These are phyloP conservation scores for Lasiurus cinereus DNA, from an alignment of 2,113 vertebrate species.

Conservation along the genomic window DNA sequence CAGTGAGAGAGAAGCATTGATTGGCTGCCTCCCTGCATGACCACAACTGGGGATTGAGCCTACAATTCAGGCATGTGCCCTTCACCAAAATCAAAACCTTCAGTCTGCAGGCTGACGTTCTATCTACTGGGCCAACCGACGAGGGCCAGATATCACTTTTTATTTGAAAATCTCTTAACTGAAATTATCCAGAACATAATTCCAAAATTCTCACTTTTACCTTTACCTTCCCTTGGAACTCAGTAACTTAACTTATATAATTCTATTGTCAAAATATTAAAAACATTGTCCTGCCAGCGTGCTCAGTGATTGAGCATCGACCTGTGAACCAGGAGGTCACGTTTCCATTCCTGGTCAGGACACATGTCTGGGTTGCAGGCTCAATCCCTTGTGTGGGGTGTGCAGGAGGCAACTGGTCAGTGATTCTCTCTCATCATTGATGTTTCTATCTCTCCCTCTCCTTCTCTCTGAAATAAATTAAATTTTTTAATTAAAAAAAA, in stretches of 20 bases:
- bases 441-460: too few species aligned
- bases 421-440: too few species aligned
- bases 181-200: slow-evolving; percentile 1
- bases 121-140: background rate
- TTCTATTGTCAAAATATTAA: slow-evolving; percentile 42
- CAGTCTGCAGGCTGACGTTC: background rate
- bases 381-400: too few species aligned
- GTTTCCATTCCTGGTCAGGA: too few species aligned
- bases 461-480: too few species aligned
- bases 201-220: background rate
- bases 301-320: too few species aligned
- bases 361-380: too few species aligned
- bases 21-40: background rate
- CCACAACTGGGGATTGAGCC: too few species aligned
- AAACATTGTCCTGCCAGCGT: background rate
- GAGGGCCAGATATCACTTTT: background rate
- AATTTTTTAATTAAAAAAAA: too few species aligned
- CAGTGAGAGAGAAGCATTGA: background rate
- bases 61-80: background rate
- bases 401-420: too few species aligned
- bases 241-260: slow-evolving; percentile 4
- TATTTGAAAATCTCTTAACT: slow-evolving; percentile 48
- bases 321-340: too few species aligned
- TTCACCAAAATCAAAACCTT: background rate
- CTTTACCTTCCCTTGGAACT: background rate